phyloP scores from a whole-genome alignment of 2,797 vertebrate species.

The Ibycter americanus region DNA sequence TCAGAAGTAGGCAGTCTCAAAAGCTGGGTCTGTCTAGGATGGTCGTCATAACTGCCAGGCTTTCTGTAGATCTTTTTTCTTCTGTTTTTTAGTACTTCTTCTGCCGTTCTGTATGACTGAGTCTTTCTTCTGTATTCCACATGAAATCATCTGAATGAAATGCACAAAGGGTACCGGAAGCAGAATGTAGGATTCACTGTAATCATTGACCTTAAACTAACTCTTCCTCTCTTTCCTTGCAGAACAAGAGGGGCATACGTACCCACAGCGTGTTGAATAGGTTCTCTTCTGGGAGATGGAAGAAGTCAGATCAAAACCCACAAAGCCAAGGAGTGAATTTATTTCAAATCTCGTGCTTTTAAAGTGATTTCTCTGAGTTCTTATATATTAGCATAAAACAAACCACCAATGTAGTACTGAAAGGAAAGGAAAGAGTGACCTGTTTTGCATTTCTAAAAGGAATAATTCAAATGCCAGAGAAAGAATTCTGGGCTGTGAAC shows the following conservation, averaged over 20 bases:
- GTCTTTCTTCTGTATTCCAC: not conserved
- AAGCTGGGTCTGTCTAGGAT: not conserved
- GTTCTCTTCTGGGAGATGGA: not conserved
- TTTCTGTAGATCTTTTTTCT: not conserved
- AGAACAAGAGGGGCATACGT: not conserved
- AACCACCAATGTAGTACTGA: not conserved
- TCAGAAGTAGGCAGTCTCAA: not conserved
- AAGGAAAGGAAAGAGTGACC: not conserved
- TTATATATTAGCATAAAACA: not conserved
- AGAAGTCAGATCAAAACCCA: not conserved
- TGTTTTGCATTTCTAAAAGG: not conserved
- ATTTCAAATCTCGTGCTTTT: not conserved
- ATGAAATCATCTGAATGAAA: not conserved
- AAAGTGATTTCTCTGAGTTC: not conserved
- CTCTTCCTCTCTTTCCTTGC: not conserved
- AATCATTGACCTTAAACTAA: not conserved
- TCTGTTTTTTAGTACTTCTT: not conserved
- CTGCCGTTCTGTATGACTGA: not conserved
- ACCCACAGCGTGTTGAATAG: not conserved
- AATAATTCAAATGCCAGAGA: not conserved
- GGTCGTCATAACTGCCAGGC: not conserved
- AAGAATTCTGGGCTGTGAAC: not conserved
- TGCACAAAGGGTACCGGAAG: not conserved
- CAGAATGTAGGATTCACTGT: not conserved
- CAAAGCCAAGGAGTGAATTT: not conserved